Base-by-base conservation (phyloP, 2,888 invertebrate genomes). In the Nowickia ferox region DNA sequence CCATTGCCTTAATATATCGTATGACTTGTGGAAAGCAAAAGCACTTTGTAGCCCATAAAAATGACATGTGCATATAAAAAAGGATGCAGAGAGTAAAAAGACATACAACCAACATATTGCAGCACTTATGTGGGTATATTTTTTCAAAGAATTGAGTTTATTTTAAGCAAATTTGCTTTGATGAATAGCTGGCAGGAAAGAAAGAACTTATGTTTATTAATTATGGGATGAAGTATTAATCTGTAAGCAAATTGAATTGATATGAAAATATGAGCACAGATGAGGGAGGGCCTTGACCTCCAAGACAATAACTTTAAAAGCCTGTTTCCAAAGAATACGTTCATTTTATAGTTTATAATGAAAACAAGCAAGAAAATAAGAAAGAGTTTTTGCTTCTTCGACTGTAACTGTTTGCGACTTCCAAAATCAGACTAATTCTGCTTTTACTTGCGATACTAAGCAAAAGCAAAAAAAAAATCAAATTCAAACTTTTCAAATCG, bases 71-170 rank as follows among this genome's bases (percentile, higher is more conserved):
- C 78, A 66, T 40, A 53, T 19, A 68, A 53, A 57, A 86, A 87
- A 22, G n/a, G n/a, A 48, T 66, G 65, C 85, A 84, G 86, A 88
- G 84, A 86, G 87, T 88, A 87, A 85, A 87, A 88, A 85, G 84
- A 76, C 87, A 51, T 71, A 17, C 5, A 63, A 30, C n/a, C 1
- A 40, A 68, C 44, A 72, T 57, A 72, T 66, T 80, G 79, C 65
- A 57, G 65, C 57, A 68, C 68, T 77, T 59, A 68, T n/a, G n/a
- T n/a, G n/a, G 22, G 48, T 57, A 13, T 44, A 30, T 8, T 51
- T 44, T 51, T 69, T 71, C 61, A 63, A 63, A 69, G 78, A 61
- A 79, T 63, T 53, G 30, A 53, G 69, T 63, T 44, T 69, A 78
- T 78, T 69, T 78, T 51, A 51, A 78, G 51, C 51, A 38, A 48